These are phyloP conservation scores for Stenoptilia bipunctidactyla DNA, from an alignment of 2,888 invertebrate genomes.

Conservation along the genomic window DNA sequence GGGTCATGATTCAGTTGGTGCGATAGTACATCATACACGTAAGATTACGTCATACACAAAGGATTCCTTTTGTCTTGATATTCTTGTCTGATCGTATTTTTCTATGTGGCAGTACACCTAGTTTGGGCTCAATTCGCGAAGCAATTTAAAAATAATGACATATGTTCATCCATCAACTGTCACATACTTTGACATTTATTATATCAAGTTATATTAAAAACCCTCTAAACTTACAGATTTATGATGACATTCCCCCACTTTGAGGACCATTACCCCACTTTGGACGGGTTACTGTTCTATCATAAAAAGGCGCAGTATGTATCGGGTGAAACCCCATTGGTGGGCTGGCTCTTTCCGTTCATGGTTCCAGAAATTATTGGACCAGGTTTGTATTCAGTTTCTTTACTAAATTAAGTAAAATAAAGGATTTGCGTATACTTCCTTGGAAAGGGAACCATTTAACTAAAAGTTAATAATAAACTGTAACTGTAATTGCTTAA, in stretches of 20 bases:
- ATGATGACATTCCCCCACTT: conserved; percentile 43
- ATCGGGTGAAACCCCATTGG: conserved; percentile 85
- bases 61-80: no score
- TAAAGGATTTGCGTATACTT: background rate
- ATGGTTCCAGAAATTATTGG: conserved; percentile 87
- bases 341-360: conserved; percentile 91
- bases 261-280: conserved; percentile 41
- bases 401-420: no score
- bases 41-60: no score
- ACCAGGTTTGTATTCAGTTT: conserved; percentile 26
- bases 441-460: background rate
- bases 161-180: no score
- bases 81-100: no score
- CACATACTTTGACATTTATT: no score
- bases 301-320: conserved; percentile 86
- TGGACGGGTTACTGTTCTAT: conserved; percentile 94
- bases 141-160: no score
- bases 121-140: no score
- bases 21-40: no score
- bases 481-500: background rate
- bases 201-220: no score
- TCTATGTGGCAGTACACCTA: no score
- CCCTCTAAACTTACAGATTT: conserved; percentile 37
- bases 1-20: no score
- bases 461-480: background rate